These are phyloP conservation scores for Drosophila orosa DNA, from an alignment of 1,140 invertebrate species.

Conservation along the genomic window DNA sequence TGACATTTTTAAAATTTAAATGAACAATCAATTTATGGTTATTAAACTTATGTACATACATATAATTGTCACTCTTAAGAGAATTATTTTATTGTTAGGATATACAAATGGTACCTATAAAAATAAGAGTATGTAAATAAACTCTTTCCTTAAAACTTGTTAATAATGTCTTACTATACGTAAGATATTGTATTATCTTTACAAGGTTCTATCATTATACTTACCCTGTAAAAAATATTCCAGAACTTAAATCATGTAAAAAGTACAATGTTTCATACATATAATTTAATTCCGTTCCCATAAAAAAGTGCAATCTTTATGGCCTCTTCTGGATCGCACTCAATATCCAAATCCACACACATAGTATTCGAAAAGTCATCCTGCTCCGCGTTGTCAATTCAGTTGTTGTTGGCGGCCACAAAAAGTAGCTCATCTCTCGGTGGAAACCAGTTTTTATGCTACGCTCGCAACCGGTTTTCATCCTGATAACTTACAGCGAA, in stretches of 20 bases:
- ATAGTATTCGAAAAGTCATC: constrained; percentile 51
- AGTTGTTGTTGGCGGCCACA: constrained; percentile 46
- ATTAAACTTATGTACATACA: neutral
- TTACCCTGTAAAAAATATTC: too few species aligned
- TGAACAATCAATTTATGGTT: neutral
- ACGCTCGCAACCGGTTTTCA: constrained; percentile 57
- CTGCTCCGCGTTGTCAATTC: constrained; percentile 45
- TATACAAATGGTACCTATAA: too few species aligned
- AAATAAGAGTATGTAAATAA: too few species aligned
- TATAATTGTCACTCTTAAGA: neutral
- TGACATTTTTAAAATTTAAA: neutral
- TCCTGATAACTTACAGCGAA: constrained; percentile 60
- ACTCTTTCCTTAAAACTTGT: too few species aligned
- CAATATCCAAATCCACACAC: constrained; percentile 46
- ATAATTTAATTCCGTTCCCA: constrained; percentile 6
- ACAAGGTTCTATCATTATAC: neutral
- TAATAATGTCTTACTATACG: too few species aligned
- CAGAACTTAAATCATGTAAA: too few species aligned
- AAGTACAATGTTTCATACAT: constrained; percentile 9
- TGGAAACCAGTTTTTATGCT: constrained; percentile 64
- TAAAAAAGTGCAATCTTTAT: constrained; percentile 27
- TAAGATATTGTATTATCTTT: too few species aligned
- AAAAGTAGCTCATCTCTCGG: constrained; percentile 60
- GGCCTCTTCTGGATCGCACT: constrained; percentile 14
- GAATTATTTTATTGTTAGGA: too few species aligned